Evolutionary conservation across 2,888 invertebrate species (phyloP), one percentile per base, ranked within the genome.

Genomic region (Napeogenes sylphis): DNA sequence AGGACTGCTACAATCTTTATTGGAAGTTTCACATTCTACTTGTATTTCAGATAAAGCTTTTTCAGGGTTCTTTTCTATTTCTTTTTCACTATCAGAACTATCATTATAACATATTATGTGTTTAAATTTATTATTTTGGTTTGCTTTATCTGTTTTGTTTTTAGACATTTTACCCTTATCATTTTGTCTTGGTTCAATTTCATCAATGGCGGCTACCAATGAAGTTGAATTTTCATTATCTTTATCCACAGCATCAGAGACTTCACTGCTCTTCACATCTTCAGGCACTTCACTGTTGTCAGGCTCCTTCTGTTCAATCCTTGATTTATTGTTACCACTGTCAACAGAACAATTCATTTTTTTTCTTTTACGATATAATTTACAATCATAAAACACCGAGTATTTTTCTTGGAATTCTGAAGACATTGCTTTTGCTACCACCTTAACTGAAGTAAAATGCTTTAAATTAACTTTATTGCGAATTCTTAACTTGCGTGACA

Each of bases 341-440:
- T 46, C 38, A 45, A 58, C 35, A 21, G 56, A 42, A 45, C 38
- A 13, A 2, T 14, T 21, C 58, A 63, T 71, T 65, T 72, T 75
- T 56, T 71, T 76, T 61, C 84, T 75, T 21, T 67, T 58, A 32
- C 79, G 73, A 61, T 81, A 85, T 45, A 90, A 73, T 67, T 83
- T 82, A 69, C 90, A 88, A 62, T 88, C 75, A 69, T 81, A 76
- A 74, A 80, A 82, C 30, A 88, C 83, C 32, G 89, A 87, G 73
- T 90, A 88, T 61, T 83, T 83, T 21, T 84, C 78, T 56, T 75
- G 71, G 72, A 81, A 73, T 2, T 78, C 71, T 38, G 54, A 30
- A 4, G 85, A 66, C 80, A 90, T 79, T 33, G 70, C 65, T 65
- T 69, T 77, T 13, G 79, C 82, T 30, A 75, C 55, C 42, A 90